phyloP scores from a whole-genome alignment of 2,113 vertebrate species.

The Paradisaea rubra region DNA sequence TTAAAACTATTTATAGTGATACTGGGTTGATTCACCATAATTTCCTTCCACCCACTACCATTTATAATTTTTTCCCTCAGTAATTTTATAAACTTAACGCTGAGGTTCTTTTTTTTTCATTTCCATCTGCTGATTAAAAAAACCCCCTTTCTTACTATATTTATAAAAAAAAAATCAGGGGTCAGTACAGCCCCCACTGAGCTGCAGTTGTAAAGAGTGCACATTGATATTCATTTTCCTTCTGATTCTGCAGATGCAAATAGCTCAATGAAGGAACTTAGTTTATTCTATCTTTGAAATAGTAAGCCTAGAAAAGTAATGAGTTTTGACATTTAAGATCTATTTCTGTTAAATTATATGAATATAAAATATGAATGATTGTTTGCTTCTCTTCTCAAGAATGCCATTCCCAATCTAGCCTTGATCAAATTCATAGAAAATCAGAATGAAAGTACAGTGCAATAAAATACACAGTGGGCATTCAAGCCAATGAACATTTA shows the following conservation, averaged over 20 bases:
- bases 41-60: slow-evolving; percentile 64
- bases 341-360: background rate
- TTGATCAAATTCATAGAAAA: slow-evolving; percentile 19
- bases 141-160: background rate
- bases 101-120: background rate
- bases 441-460: background rate
- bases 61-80: slow-evolving; percentile 21
- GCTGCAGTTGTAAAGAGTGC: background rate
- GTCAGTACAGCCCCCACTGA: background rate
- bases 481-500: background rate
- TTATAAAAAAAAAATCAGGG: background rate
- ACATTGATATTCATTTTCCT: background rate
- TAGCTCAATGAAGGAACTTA: background rate
- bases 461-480: background rate
- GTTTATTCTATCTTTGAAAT: background rate
- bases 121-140: background rate
- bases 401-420: background rate
- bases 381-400: background rate
- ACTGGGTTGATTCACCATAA: slow-evolving; percentile 49
- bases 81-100: background rate
- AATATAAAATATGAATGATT: background rate
- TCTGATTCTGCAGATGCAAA: background rate
- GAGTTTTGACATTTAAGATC: background rate
- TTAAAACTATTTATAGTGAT: slow-evolving; percentile 60
- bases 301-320: background rate